These are phyloP conservation scores for Mus musculus DNA, from an alignment of 2,113 vertebrate species.

Conservation along the genomic window DNA sequence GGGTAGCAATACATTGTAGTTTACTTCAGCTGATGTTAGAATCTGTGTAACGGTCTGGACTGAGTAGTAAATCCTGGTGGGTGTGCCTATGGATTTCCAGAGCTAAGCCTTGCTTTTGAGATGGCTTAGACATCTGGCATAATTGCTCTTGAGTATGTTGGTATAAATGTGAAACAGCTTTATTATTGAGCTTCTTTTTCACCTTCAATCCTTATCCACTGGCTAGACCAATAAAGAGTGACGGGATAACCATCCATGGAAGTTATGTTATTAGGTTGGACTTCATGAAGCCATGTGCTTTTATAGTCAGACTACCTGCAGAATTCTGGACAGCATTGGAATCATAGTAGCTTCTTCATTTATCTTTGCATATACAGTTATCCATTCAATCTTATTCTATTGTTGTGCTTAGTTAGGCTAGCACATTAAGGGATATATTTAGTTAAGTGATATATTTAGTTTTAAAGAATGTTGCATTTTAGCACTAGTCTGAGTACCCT, in stretches of 20 bases:
- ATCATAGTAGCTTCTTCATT: neutral
- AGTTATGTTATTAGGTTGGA: neutral
- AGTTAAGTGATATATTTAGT: neutral
- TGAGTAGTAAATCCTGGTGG: neutral
- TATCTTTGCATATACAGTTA: slow-evolving; percentile 44
- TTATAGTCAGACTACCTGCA: slow-evolving; percentile 22
- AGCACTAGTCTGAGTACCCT: slow-evolving; percentile 33
- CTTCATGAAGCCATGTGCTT: slow-evolving; percentile 41
- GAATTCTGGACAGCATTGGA: slow-evolving; percentile 53
- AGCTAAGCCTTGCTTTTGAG: slow-evolving; percentile 46
- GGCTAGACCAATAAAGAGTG: slow-evolving; percentile 30
- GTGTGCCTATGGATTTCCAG: slow-evolving; percentile 11
- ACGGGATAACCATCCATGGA: neutral
- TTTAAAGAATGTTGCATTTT: slow-evolving; percentile 57
- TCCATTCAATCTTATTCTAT: slow-evolving; percentile 26
- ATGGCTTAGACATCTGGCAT: slow-evolving; percentile 21
- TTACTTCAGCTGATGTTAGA: neutral
- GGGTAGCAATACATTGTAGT: slow-evolving; percentile 55
- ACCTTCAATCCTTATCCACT: slow-evolving; percentile 28
- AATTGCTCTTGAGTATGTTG: slow-evolving; percentile 24
- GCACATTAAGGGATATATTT: neutral
- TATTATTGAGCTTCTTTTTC: slow-evolving; percentile 36
- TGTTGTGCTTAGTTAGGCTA: slow-evolving; percentile 30
- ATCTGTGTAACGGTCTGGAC: neutral
- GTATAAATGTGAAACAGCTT: slow-evolving; percentile 47